Evolutionary conservation across 2,113 vertebrate species (phyloP), one percentile per base, ranked within the genome.

Genomic region (Heloderma charlesbogerti): DNA sequence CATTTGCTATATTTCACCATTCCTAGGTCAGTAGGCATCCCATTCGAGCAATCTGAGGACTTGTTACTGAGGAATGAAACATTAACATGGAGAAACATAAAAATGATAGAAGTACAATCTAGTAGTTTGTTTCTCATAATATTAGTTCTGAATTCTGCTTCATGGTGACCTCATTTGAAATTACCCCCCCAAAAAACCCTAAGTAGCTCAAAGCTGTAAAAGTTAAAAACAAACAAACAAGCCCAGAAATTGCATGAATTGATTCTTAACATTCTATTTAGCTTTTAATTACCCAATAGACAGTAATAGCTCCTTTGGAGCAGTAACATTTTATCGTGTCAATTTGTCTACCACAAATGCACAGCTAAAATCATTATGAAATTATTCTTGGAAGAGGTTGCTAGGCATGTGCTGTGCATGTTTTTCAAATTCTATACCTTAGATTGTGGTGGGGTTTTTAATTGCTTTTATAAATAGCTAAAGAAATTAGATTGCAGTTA

Each of bases 261-360:
- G 91, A 95, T 96, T 95, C 94, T 96, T 94, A 94, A 91, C 90
- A 66, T 96, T 94, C 93, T 94, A 95, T 95, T 96, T 95, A 96
- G 94, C 88, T 96, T 97, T 95, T 96, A 96, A 96, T 96, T 94
- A 96, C 96, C 94, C 94, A 90, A 90, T 90, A 95, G 96, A 93
- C 94, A 93, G 84, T 93, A 92, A 96, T 94, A 95, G 96, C 90
- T 95, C 93, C 95, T 96, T 89, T 95, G 96, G 95, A 96, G 94
- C 94, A 83, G 86, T 93, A 94, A 94, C 94, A 93, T 91, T 93
- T 94, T 90, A 92, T 95, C 66, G 48, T 90, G 92, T 97, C 95
- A 95, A 94, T 82, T 92, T 93, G 93, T 91, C 86, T 95, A 90
- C 92, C 91, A 94, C 93, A 94, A 96, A 95, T 63, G 92, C 89